phyloP scores from a whole-genome alignment of 2,888 invertebrate species.

The Toxonevra muliebris region DNA sequence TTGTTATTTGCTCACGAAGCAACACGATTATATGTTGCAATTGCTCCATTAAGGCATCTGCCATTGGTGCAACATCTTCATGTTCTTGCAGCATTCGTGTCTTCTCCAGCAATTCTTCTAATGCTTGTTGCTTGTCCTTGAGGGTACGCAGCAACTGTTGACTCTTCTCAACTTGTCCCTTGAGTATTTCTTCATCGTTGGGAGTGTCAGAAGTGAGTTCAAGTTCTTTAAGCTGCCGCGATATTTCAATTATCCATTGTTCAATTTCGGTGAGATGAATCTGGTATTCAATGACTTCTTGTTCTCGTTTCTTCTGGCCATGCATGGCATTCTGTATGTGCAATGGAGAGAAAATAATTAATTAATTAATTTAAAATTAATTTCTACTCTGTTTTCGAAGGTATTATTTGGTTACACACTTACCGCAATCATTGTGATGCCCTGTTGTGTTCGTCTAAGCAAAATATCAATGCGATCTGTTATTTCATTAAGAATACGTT shows the following conservation, averaged over 20 bases:
- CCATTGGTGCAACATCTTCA: slow-evolving; percentile 66
- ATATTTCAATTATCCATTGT: slow-evolving; percentile 67
- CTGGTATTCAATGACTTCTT: slow-evolving; percentile 69
- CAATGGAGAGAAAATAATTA: neutral
- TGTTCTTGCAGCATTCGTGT: slow-evolving; percentile 67
- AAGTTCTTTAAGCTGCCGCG: slow-evolving; percentile 52
- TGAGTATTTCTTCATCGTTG: slow-evolving; percentile 66
- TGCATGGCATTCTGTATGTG: slow-evolving; percentile 66
- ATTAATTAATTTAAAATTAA: no score
- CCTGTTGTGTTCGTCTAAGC: slow-evolving; percentile 75
- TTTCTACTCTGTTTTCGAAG: no score
- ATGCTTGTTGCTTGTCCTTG: slow-evolving; percentile 65
- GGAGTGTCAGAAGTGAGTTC: slow-evolving; percentile 56
- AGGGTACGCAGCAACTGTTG: slow-evolving; percentile 68
- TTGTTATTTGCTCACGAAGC: slow-evolving; percentile 71
- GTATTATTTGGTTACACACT: slow-evolving; percentile 34
- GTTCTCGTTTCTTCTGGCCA: slow-evolving; percentile 67
- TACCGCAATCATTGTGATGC: slow-evolving; percentile 68
- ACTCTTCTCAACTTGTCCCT: slow-evolving; percentile 67
- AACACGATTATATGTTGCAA: slow-evolving; percentile 69
- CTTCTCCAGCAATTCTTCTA: slow-evolving; percentile 65
- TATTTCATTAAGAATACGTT: slow-evolving; percentile 65
- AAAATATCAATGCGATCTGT: slow-evolving; percentile 74
- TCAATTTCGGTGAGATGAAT: slow-evolving; percentile 68
- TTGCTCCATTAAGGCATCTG: slow-evolving; percentile 68